Base-by-base conservation (phyloP, 1,140 invertebrate genomes). In the Drosophila neocordata region DNA sequence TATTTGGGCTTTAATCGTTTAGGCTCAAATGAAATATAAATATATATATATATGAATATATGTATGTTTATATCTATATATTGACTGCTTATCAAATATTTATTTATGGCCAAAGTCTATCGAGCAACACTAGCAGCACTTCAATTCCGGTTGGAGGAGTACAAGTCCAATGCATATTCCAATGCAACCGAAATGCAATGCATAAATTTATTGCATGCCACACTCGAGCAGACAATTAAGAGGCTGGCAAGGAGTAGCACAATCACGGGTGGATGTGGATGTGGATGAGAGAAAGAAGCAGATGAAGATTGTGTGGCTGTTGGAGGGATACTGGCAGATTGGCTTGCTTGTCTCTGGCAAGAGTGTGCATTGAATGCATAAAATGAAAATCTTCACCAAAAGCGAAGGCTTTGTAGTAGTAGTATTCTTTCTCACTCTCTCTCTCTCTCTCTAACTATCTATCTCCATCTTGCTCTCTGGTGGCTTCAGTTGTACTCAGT, bases 341-440 rank as follows among this genome's bases (percentile, higher is more conserved):
- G 82, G 77, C 78, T 85, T 31, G 65, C 78, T 78, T 87, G 82
- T 82, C 69, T 81, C 68, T 72, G 61, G 63, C 65, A 70, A 57
- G 84, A 48, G 77, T 85, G 82, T 85, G 82, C 82, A 72, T 48
- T 85, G 82, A 85, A 87, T 85, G 82, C 82, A 87, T 76, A 83
- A 87, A 88, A 82, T 60, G 82, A 60, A 78, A 75, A 79, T 82
- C 83, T 87, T 48, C 9, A 20, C 7, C 70, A 67, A 71, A 69
- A 52, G 37, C 44, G 41, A 69, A 76, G 71, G 79, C 72, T 63
- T 70, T 81, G 69, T 44, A 48, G n/a, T n/a, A n/a, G n/a, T 48
- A 7, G 15, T 9, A 48, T 15, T 2, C 12, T 11, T 18, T 20
- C 8, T 15, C 41, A 3, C 41, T 11, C n/a, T 4, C 38, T 5